phyloP scores from a whole-genome alignment of 2,888 invertebrate species.

The Harmothoe impar region DNA sequence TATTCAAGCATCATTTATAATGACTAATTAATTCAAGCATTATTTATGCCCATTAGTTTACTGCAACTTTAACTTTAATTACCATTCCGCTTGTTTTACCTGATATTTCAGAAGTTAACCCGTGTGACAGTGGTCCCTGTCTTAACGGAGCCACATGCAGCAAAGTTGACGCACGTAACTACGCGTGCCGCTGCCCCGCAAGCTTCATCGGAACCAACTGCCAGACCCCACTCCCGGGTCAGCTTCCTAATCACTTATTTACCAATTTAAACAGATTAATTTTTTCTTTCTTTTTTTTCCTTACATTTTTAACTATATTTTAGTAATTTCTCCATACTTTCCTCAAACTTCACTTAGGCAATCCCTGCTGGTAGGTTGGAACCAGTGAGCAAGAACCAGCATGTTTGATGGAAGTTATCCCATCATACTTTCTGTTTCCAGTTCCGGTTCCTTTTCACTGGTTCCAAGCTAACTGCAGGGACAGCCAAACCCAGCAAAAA shows the following conservation, averaged over 20 bases:
- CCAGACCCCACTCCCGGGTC: background rate
- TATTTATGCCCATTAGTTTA: background rate
- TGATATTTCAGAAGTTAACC: background rate
- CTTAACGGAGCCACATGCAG: background rate
- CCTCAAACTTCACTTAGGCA: too few relatives aligned
- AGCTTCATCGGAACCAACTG: background rate
- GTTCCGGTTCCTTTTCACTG: too few relatives aligned
- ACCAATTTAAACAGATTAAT: background rate
- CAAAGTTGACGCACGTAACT: background rate
- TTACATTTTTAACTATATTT: background rate
- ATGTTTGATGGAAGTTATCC: too few relatives aligned
- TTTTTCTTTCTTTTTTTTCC: background rate
- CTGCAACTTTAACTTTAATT: background rate
- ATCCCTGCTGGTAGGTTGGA: too few relatives aligned
- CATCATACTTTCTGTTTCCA: too few relatives aligned
- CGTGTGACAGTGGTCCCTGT: constrained; percentile 8
- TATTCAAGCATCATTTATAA: background rate
- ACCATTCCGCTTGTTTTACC: too few relatives aligned
- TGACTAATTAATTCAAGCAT: too few relatives aligned
- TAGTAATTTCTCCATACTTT: background rate
- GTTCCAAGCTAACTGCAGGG: too few relatives aligned
- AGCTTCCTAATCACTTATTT: background rate
- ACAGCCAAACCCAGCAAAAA: too few relatives aligned
- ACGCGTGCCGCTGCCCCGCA: background rate
- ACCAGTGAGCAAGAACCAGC: too few relatives aligned